Conservation (phyloP, 2,113 vertebrate genomes). For the Rhynchopsitta pachyrhyncha region DNA sequence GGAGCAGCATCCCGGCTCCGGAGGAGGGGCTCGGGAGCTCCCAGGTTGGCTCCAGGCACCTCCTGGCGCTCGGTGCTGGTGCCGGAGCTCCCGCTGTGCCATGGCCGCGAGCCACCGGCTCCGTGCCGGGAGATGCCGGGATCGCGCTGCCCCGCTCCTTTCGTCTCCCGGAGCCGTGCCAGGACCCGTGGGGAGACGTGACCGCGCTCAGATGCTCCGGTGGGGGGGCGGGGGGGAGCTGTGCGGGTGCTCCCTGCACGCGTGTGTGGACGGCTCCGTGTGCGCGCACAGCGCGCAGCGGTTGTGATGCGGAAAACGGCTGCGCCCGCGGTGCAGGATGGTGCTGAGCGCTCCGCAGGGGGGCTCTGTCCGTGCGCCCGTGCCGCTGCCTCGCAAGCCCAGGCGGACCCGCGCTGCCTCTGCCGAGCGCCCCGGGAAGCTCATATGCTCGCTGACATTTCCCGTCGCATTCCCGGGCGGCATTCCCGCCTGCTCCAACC, state of each 20-base stretch:
- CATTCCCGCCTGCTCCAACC: not conserved
- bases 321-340: not conserved
- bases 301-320: no score
- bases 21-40: accelerated
- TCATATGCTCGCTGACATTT: not conserved
- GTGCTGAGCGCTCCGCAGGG: not conserved
- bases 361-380: not conserved
- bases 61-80: not conserved
- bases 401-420: no score
- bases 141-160: not conserved
- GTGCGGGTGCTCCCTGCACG: no score
- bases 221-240: no score
- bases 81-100: no score
- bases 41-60: not conserved
- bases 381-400: not conserved
- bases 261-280: not conserved
- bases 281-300: no score
- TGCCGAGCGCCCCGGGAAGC: not conserved
- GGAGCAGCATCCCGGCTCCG: accelerated
- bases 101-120: not conserved
- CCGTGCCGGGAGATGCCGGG: no score
- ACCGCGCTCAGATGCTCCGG: not conserved
- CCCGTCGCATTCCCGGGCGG: not conserved
- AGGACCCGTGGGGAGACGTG: not conserved
- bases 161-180: not conserved